Base-by-base conservation (phyloP, 2,797 vertebrate species). In the Cynopterus sphinx region DNA sequence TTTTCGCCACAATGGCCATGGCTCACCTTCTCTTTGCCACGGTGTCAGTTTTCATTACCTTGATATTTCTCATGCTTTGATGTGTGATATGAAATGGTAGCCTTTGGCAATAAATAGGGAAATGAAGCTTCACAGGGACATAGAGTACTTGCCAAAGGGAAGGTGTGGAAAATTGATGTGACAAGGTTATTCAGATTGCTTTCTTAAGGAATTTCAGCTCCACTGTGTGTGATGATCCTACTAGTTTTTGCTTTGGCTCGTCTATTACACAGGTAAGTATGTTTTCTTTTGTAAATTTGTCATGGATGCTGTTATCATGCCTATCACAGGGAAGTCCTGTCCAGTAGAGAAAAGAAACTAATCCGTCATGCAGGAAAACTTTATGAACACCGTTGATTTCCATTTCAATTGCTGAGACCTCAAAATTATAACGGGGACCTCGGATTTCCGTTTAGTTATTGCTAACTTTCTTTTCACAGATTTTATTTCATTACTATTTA, bases 151-250 rank as follows among this genome's bases (percentile, higher is more conserved):
- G 59, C 87, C 96, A 88, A 90, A 96, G 67, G 87, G 96, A 90
- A 96, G 16, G 92, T 65, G 74, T 97, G 92, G 93, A 96, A 87
- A 98, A 98, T 88, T 67, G 90, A 93, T 97, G 81, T 94, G 98
- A 97, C 93, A 96, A 95, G 96, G 95, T 97, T 97, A 93, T 93
- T 96, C 89, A 73, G 95, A 90, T 87, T 61, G 74, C 65, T 95
- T 95, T 94, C 96, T 97, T 89, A 87, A 86, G 93, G 83, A 74
- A 67, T 84, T 97, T 78, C 68, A 85, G 67, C 74, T 90, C 74
- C 49, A 78, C 24, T 53, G 36, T 59, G 53, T 17, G 8, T 6
- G 2, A 68, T 46, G 78, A 53, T 55, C 61, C 51, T 74, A 53
- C 53, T 5, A 5, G 55, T 0, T 65, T 90, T 68, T 74, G 75